Conservation (phyloP, 1,140 invertebrate species). For the Harlomillsia oculata region DNA sequence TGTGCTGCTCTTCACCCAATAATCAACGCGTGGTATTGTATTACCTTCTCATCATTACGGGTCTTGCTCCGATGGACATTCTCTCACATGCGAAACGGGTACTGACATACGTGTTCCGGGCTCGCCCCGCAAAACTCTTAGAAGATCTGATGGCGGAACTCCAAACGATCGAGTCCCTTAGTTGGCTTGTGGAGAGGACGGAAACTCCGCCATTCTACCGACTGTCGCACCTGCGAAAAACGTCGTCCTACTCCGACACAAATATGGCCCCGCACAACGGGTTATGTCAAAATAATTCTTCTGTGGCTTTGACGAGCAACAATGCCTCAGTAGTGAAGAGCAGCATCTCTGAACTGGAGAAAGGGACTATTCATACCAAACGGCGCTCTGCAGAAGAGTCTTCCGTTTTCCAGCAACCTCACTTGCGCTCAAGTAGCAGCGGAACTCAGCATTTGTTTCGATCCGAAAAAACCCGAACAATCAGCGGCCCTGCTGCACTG, state of each 20-base stretch:
- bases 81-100: constrained; percentile 87
- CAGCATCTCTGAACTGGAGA: constrained; percentile 53
- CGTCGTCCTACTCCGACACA: constrained; percentile 64
- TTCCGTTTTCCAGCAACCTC: constrained; percentile 32
- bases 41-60: constrained; percentile 93
- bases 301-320: background rate
- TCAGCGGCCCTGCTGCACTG: constrained; percentile 53
- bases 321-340: background rate
- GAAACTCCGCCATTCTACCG: constrained; percentile 96
- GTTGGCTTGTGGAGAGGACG: constrained; percentile 86
- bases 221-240: constrained; percentile 77
- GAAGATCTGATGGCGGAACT: constrained; percentile 96
- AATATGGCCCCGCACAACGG: constrained; percentile 31
- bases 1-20: constrained; percentile 91
- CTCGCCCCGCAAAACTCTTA: constrained; percentile 77
- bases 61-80: constrained; percentile 86
- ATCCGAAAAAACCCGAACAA: constrained; percentile 52
- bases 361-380: constrained; percentile 93
- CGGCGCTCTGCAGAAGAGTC: constrained; percentile 82
- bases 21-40: constrained; percentile 94
- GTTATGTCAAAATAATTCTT: background rate
- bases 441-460: constrained; percentile 38
- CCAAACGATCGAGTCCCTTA: constrained; percentile 89
- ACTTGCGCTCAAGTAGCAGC: constrained; percentile 29
- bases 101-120: constrained; percentile 78